Evolutionary conservation across 2,888 invertebrate species (phyloP).

Genomic region (Apotomis betuletana): DNA sequence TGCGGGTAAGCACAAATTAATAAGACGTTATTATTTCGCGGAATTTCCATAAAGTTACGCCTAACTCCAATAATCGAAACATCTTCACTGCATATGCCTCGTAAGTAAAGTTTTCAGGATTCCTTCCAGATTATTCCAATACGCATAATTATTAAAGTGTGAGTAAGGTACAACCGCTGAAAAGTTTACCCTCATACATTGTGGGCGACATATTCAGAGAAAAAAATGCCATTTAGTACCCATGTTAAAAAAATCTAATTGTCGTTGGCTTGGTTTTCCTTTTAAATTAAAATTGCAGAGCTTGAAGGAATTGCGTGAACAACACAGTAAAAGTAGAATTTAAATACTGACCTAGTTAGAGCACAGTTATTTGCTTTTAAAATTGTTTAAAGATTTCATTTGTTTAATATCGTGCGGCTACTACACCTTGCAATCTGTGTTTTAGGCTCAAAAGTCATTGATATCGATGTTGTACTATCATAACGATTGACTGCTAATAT

Average conservation of each 20-base stretch:
- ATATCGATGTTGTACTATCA: too few species aligned
- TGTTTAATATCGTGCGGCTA: neutral
- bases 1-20: too few species aligned
- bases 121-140: too few species aligned
- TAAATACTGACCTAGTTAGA: conserved; percentile 5
- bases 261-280: conserved; percentile 10
- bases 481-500: too few species aligned
- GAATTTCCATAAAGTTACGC: too few species aligned
- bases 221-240: conserved; percentile 1
- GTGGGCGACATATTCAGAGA: neutral
- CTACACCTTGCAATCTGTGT: neutral
- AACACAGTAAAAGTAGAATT: conserved; percentile 17
- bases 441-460: neutral
- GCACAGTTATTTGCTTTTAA: conserved; percentile 5
- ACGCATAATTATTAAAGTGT: too few species aligned
- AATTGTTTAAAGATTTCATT: conserved; percentile 1
- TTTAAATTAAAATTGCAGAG: conserved; percentile 29
- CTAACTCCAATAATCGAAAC: too few species aligned
- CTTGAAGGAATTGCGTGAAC: conserved; percentile 15
- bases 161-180: too few species aligned
- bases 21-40: too few species aligned
- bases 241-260: neutral
- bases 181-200: neutral
- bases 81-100: too few species aligned
- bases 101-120: too few species aligned